Evolutionary conservation across 2,888 invertebrate species (phyloP).

Genomic region (Hyalella azteca): DNA sequence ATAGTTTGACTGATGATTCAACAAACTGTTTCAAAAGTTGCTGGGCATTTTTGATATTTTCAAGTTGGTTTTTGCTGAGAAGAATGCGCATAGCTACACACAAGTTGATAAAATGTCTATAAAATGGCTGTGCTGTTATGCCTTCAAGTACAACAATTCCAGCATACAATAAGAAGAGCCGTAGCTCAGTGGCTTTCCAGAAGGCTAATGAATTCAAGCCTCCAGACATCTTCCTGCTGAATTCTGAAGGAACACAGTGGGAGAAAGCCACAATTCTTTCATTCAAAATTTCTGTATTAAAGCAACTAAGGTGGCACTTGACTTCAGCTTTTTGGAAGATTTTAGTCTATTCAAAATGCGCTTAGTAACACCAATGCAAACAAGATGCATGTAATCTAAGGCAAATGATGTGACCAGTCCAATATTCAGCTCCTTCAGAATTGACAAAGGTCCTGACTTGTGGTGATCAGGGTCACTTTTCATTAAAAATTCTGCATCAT

Average conservation of each 20-base stretch:
- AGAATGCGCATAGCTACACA: background rate
- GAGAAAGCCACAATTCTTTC: background rate
- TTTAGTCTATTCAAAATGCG: background rate
- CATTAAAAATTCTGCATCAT: background rate
- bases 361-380: background rate
- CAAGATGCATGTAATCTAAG: background rate
- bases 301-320: background rate
- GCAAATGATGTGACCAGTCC: background rate
- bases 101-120: background rate
- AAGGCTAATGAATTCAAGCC: background rate
- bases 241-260: background rate
- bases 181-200: background rate
- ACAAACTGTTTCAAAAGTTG: background rate
- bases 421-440: background rate
- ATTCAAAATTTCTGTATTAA: background rate
- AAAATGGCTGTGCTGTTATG: background rate
- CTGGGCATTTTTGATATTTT: background rate
- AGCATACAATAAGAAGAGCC: background rate
- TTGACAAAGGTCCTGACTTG: background rate
- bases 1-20: background rate
- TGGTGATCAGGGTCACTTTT: background rate
- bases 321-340: background rate
- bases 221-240: background rate
- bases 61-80: background rate
- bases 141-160: background rate